Conservation (phyloP, 2,888 invertebrate species). For the Leptarthrus brevirostris region DNA sequence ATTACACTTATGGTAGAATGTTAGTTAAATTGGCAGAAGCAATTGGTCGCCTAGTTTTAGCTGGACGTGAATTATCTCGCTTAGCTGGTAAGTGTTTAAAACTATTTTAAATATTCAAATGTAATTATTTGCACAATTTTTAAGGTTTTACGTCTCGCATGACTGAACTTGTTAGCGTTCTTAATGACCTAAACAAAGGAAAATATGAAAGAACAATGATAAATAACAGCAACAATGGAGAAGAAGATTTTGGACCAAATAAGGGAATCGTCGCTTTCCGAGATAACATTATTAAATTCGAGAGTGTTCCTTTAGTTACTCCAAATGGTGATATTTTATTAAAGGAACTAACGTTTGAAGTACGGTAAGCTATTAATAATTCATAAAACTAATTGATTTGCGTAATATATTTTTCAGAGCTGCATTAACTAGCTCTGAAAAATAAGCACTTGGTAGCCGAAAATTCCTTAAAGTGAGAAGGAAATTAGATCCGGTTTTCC, state of each 20-base stretch:
- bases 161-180: conserved; percentile 86
- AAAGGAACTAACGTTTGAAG: conserved; percentile 89
- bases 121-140: neutral
- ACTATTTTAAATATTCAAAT: neutral
- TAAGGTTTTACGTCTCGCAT: conserved; percentile 86
- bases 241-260: conserved; percentile 72
- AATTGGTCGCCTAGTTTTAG: conserved; percentile 92
- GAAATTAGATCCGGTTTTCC: too few relatives aligned
- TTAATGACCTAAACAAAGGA: conserved; percentile 85
- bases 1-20: conserved; percentile 93
- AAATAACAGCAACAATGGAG: conserved; percentile 62
- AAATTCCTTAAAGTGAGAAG: too few relatives aligned
- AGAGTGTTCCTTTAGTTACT: conserved; percentile 93
- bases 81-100: conserved; percentile 77
- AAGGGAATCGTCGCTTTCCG: conserved; percentile 83
- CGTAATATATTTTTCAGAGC: neutral
- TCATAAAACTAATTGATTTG: too few relatives aligned
- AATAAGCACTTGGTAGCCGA: too few relatives aligned
- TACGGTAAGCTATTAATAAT: conserved; percentile 69
- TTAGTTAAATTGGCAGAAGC: conserved; percentile 92
- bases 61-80: conserved; percentile 93
- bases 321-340: conserved; percentile 97
- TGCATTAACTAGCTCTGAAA: too few relatives aligned
- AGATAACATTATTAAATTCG: conserved; percentile 92
- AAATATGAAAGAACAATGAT: conserved; percentile 75